Percentiles rank a stretch among this genome's conserved stretches.
Evolutionary conservation across 2,113 vertebrate species (phyloP).

Genomic region (Tor tambroides): DNA sequence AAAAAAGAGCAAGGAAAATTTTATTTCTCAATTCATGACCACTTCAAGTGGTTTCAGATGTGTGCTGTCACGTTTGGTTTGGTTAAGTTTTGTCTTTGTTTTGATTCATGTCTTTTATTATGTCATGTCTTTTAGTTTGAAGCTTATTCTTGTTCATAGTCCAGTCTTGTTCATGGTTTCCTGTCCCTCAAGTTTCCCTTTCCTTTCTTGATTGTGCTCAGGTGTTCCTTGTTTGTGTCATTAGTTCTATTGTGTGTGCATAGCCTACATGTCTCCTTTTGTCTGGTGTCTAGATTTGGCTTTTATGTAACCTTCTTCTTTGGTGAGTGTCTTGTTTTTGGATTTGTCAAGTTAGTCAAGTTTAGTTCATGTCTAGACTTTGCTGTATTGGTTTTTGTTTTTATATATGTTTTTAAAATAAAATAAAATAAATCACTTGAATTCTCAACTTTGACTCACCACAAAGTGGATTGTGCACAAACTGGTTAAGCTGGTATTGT

Average conservation of each 20-base stretch:
- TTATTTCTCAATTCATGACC: background rate
- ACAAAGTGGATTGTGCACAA: background rate
- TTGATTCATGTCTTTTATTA: constrained; percentile 4
- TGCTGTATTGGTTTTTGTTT: background rate
- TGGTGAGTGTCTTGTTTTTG: constrained; percentile 25
- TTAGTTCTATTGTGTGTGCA: constrained; percentile 14
- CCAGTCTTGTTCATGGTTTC: background rate
- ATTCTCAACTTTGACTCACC: background rate
- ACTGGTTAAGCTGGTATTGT: constrained; percentile 13
- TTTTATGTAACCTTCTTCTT: background rate
- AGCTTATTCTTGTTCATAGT: background rate
- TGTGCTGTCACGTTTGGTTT: constrained; percentile 19
- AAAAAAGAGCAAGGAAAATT: background rate
- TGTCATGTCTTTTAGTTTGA: constrained; percentile 19
- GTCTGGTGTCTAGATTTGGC: background rate
- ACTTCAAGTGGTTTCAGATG: background rate
- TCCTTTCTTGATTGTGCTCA: constrained; percentile 14
- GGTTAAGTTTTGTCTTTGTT: background rate
- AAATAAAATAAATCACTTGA: background rate
- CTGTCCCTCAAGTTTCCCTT: background rate
- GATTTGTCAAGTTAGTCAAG: background rate
- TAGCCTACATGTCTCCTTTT: background rate
- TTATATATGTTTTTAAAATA: background rate
- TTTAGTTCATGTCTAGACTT: background rate
- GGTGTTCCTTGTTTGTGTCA: constrained; percentile 28